Conservation (phyloP, 2,888 invertebrate species). For the Girardia tigrina region DNA sequence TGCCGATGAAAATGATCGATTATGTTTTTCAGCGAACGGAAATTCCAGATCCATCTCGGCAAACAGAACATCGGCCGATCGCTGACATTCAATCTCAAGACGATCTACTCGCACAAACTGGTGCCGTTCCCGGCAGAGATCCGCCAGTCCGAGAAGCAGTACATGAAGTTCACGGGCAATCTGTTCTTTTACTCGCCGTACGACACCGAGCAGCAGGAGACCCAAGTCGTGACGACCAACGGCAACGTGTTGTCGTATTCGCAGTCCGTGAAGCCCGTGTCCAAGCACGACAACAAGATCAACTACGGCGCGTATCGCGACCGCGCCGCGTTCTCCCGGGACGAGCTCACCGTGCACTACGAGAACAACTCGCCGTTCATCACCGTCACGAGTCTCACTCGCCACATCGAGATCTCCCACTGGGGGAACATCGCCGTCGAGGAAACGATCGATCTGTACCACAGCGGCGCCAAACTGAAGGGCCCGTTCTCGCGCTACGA, state of each 20-base stretch:
- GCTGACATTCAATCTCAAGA: conserved; percentile 32
- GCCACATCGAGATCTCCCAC: conserved; percentile 85
- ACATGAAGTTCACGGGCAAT: conserved; percentile 72
- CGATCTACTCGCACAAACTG: conserved; percentile 33
- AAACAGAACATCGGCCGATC: conserved; percentile 24
- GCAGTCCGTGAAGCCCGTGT: conserved; percentile 43
- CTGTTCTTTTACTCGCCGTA: conserved; percentile 73
- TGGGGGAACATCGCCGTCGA: conserved; percentile 98
- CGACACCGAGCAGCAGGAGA: conserved; percentile 64
- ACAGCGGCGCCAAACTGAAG: conserved; percentile 79
- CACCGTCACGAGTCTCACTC: conserved; percentile 70
- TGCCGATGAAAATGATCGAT: neutral
- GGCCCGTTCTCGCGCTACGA: conserved; percentile 92
- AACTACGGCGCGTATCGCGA: conserved; percentile 76
- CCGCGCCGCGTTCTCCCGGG: conserved; percentile 55
- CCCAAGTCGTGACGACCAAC: conserved; percentile 64
- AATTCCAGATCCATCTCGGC: conserved; percentile 28
- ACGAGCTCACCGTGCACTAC: conserved; percentile 68
- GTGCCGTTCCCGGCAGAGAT: conserved; percentile 81
- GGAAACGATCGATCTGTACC: conserved; percentile 75
- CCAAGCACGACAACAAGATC: conserved; percentile 65
- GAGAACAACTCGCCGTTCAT: conserved; percentile 91
- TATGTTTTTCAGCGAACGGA: neutral
- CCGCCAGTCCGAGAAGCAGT: conserved; percentile 78
- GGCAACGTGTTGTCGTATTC: conserved; percentile 58